A percentile compares a stretch with the other conserved stretches of the same genome.
Conservation (phyloP, 2,113 vertebrate genomes). For the Neotoma lepida region DNA sequence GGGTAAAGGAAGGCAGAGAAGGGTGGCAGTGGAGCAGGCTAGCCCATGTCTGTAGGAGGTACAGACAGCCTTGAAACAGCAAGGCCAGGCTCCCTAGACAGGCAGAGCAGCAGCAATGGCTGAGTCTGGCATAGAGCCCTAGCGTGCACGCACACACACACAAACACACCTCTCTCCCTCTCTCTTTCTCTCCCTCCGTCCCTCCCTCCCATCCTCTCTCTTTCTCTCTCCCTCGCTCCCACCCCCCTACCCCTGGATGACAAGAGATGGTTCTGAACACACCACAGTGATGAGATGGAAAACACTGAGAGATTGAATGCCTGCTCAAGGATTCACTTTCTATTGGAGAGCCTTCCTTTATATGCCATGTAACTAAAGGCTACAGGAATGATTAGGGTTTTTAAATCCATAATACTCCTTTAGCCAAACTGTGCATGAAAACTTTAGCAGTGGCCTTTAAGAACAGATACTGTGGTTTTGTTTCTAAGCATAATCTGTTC, state of each 20-base stretch:
- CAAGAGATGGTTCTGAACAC: not conserved
- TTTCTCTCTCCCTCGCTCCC: not conserved
- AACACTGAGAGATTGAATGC: not conserved
- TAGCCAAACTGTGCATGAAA: conserved; percentile 42
- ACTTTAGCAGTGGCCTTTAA: not conserved
- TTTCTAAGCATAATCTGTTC: conserved; percentile 54
- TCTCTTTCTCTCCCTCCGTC: too few relatives aligned
- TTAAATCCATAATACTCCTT: conserved; percentile 33
- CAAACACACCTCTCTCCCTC: too few relatives aligned
- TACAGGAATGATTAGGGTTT: not conserved
- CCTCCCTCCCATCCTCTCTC: too few relatives aligned
- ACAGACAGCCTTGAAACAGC: not conserved
- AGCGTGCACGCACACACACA: too few relatives aligned
- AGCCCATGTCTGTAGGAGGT: not conserved
- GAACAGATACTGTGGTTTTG: not conserved
- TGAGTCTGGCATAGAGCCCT: not conserved
- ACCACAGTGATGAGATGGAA: not conserved
- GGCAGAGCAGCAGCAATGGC: not conserved
- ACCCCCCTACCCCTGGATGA: not conserved
- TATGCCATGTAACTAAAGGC: not conserved
- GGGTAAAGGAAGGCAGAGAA: not conserved
- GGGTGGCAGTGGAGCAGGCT: not conserved
- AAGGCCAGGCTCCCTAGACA: not conserved
- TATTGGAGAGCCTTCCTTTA: not conserved
- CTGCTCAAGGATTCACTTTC: not conserved